A percentile compares a stretch with the other conserved stretches of the same genome.
These are phyloP conservation scores for Euschistus heros DNA, from an alignment of 1,140 invertebrate species.

Conservation along the genomic window DNA sequence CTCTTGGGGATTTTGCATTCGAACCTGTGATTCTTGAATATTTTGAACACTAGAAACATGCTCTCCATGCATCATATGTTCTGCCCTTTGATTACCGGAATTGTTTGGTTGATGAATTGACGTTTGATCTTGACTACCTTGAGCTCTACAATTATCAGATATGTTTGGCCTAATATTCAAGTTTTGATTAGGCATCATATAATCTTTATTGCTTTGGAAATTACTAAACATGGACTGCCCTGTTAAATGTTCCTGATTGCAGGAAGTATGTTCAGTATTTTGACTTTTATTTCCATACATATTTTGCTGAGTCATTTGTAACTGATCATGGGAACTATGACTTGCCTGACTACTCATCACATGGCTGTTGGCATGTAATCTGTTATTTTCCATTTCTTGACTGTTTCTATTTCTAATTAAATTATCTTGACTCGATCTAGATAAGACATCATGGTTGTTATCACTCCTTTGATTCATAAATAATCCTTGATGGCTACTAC, in stretches of 20 bases:
- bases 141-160: no score
- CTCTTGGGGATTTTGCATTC: slow-evolving; percentile 3
- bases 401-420: neutral
- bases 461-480: neutral
- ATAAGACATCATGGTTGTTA: neutral
- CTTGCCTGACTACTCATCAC: neutral
- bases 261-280: neutral
- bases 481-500: neutral
- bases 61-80: no score
- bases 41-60: no score
- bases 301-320: neutral
- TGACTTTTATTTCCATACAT: neutral
- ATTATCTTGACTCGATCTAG: neutral
- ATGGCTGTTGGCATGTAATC: neutral
- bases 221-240: no score
- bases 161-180: no score
- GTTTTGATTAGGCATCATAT: no score
- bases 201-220: no score
- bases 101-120: no score
- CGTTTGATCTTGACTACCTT: no score
- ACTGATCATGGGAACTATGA: neutral
- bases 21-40: neutral
- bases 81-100: no score
- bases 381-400: neutral
- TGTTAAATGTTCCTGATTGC: no score